Evolutionary conservation across 2,797 vertebrate species (phyloP).

Genomic region (Thamnophis elegans): DNA sequence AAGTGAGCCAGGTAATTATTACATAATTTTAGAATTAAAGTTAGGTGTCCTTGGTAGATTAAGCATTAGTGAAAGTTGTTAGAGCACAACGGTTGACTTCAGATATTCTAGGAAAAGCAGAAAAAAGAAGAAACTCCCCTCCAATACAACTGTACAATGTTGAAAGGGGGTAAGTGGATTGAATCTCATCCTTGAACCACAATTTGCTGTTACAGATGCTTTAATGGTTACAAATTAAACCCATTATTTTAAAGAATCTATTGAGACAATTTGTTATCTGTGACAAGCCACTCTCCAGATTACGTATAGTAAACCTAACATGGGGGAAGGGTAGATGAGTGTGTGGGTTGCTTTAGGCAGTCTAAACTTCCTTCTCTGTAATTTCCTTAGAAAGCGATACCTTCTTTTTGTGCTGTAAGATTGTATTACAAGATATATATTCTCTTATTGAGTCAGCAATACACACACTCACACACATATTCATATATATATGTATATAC

Average conservation of each 20-base stretch:
- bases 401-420: slow-evolving; percentile 10
- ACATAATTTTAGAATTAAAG: not conserved
- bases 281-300: slow-evolving; percentile 38
- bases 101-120: slow-evolving; percentile 19
- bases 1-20: not conserved
- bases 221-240: slow-evolving; percentile 40
- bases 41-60: not conserved
- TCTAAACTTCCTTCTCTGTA: slow-evolving; percentile 49
- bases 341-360: slow-evolving; percentile 31
- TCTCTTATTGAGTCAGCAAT: slow-evolving; percentile 38
- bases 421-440: slow-evolving; percentile 39
- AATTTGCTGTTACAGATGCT: slow-evolving; percentile 34
- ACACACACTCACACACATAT: not conserved
- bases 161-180: not conserved
- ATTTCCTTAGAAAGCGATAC: slow-evolving; percentile 44
- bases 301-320: slow-evolving; percentile 25
- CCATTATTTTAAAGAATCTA: slow-evolving; percentile 26
- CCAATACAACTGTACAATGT: slow-evolving; percentile 1
- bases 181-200: slow-evolving; percentile 20
- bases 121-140: not conserved
- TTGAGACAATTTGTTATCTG: slow-evolving; percentile 39
- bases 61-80: not conserved
- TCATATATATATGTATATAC: not conserved
- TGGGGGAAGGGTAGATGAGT: not conserved
- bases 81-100: not conserved